These are phyloP conservation scores for Eristalinus sepulchralis DNA, from an alignment of 2,888 invertebrate species.

Conservation along the genomic window DNA sequence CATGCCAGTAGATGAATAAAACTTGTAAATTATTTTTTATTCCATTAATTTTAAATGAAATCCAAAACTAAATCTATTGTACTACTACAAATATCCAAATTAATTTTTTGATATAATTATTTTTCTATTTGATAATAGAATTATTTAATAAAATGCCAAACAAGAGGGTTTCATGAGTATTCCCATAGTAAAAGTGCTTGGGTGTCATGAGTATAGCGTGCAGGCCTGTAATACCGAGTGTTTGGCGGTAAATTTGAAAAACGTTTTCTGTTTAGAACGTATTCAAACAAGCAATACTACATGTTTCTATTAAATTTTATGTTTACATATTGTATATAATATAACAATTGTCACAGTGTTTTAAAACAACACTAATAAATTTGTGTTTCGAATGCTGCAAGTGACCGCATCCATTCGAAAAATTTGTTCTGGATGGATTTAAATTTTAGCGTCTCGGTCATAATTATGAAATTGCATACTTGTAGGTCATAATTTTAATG, in stretches of 20 bases:
- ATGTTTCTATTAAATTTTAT: neutral
- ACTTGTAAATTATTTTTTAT: conserved; percentile 73
- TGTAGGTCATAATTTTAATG: conserved; percentile 63
- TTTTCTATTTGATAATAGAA: conserved; percentile 76
- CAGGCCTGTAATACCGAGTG: conserved; percentile 75
- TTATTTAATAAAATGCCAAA: conserved; percentile 75
- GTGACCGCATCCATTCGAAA: neutral
- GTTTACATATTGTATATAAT: neutral
- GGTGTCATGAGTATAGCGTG: conserved; percentile 79
- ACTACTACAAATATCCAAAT: conserved; percentile 41
- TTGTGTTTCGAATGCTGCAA: neutral
- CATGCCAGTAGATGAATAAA: conserved; percentile 72
- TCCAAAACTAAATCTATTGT: conserved; percentile 1
- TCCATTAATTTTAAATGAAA: conserved; percentile 71
- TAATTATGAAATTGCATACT: conserved; percentile 58
- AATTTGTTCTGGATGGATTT: neutral
- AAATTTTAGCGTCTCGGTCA: conserved; percentile 41
- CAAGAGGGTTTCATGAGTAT: conserved; percentile 87
- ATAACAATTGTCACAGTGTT: neutral
- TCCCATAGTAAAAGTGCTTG: conserved; percentile 80
- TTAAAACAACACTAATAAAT: too few species aligned
- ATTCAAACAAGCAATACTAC: conserved; percentile 33
- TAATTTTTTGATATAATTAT: conserved; percentile 72
- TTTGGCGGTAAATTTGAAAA: conserved; percentile 81
- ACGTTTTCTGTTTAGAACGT: conserved; percentile 71